Evolutionary conservation across 2,797 vertebrate species (phyloP).

Genomic region (Pelochelys cantorii): DNA sequence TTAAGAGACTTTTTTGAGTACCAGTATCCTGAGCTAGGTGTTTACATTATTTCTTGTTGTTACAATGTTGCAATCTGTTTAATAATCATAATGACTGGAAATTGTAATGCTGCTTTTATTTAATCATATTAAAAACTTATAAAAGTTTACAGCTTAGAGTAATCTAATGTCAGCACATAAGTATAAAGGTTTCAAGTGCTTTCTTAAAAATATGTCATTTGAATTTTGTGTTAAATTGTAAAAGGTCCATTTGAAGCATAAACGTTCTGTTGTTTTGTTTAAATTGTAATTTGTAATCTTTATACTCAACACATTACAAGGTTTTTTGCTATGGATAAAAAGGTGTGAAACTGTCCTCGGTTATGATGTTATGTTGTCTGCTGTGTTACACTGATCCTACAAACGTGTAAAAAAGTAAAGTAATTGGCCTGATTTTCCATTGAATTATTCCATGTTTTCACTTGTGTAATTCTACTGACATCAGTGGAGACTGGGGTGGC

Average conservation of each 20-base stretch:
- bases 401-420: neutral
- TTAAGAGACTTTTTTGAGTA: constrained; percentile 18
- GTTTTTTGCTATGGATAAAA: constrained; percentile 29
- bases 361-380: neutral
- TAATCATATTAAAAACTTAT: constrained; percentile 43
- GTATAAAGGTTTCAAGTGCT: constrained; percentile 62
- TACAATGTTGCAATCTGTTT: constrained; percentile 53
- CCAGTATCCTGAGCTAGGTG: constrained; percentile 55
- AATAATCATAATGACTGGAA: constrained; percentile 31
- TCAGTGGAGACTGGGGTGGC: neutral
- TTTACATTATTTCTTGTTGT: constrained; percentile 52
- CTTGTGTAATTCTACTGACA: neutral
- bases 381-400: neutral
- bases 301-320: neutral
- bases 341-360: neutral
- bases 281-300: constrained; percentile 60
- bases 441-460: fast-evolving
- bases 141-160: constrained; percentile 65
- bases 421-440: fast-evolving
- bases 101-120: constrained; percentile 59
- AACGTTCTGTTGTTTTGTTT: constrained; percentile 62
- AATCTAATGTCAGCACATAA: constrained; percentile 48
- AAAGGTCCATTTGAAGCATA: constrained; percentile 49
- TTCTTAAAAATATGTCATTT: constrained; percentile 57
- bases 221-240: constrained; percentile 56